These are phyloP conservation scores for Pantherophis vulpinus DNA, from an alignment of 2,797 vertebrate species.

Conservation along the genomic window DNA sequence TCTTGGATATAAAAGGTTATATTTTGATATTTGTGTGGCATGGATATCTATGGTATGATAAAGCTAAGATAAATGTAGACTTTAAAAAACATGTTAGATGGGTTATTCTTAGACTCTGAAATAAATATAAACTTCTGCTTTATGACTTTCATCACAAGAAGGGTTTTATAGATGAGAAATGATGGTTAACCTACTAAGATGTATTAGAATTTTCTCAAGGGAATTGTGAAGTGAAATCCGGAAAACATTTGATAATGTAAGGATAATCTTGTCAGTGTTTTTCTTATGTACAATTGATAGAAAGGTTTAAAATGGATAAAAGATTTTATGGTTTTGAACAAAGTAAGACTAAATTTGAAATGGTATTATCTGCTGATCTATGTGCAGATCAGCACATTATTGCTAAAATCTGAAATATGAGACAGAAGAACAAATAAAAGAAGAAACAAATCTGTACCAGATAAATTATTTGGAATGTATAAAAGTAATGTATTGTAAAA, in stretches of 20 bases:
- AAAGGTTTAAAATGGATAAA: not conserved
- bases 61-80: not conserved
- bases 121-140: not conserved
- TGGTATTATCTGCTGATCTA: not conserved
- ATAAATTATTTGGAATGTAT: not conserved
- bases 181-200: not conserved
- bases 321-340: not conserved
- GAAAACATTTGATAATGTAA: not conserved
- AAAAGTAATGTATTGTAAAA: not conserved
- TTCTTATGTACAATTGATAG: not conserved
- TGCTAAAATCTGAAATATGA: not conserved
- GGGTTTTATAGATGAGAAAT: not conserved
- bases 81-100: not conserved
- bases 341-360: not conserved
- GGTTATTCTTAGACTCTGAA: not conserved
- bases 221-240: not conserved
- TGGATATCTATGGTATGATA: not conserved
- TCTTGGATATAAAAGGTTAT: not conserved
- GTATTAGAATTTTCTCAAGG: not conserved
- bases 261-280: not conserved
- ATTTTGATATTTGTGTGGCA: not conserved
- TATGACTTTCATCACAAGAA: not conserved
- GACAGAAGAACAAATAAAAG: not conserved
- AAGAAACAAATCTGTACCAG: not conserved
- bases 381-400: not conserved